Conservation (phyloP, 2,888 invertebrate species). For the Microplitis manilae region DNA sequence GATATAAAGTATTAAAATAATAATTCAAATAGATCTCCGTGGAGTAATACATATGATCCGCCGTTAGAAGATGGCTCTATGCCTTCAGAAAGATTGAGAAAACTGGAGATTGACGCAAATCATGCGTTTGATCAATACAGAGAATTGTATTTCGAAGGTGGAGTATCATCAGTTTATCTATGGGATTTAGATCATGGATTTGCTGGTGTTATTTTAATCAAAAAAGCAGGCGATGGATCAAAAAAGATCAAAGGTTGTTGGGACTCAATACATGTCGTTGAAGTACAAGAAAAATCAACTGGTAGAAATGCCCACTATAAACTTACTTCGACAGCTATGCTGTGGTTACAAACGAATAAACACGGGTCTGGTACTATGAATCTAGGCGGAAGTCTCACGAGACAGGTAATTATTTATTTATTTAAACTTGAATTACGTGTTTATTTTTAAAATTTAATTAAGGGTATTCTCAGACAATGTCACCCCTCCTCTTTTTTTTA, state of each 20-base stretch:
- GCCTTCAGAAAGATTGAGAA: conserved; percentile 96
- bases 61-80: conserved; percentile 98
- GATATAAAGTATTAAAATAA: not conserved
- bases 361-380: conserved; percentile 98
- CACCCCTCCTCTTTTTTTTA: too few species aligned
- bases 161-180: conserved; percentile 98
- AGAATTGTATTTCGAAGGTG: conserved; percentile 99
- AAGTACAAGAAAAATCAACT: conserved; percentile 96
- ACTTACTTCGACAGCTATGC: conserved; percentile 98
- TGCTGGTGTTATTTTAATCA: conserved; percentile 97
- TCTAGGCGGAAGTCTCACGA: conserved; percentile 96
- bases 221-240: conserved; percentile 98
- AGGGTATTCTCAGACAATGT: not conserved
- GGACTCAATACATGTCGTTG: conserved; percentile 99
- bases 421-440: not conserved
- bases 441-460: not conserved
- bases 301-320: conserved; percentile 97
- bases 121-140: conserved; percentile 98
- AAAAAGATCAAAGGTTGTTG: conserved; percentile 99
- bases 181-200: conserved; percentile 99
- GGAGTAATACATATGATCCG: conserved; percentile 99
- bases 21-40: conserved; percentile 83
- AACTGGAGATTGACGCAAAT: conserved; percentile 98
- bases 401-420: conserved; percentile 81
- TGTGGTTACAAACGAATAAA: conserved; percentile 99